Percentiles rank a stretch among this genome's conserved stretches.
These are phyloP conservation scores for Agrilus planipennis DNA, from an alignment of 1,140 invertebrate species.

Conservation along the genomic window DNA sequence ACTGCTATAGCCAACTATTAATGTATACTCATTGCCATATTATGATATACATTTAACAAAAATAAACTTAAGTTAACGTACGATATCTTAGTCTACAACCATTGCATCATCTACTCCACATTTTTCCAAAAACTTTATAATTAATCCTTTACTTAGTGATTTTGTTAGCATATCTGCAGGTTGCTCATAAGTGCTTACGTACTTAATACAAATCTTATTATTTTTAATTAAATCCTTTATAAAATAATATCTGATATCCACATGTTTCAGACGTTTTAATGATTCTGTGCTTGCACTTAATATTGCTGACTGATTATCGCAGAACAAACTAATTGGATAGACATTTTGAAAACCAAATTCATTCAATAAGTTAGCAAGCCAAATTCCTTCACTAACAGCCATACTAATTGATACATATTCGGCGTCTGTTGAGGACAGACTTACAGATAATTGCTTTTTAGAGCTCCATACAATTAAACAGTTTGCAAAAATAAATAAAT, in stretches of 20 bases:
- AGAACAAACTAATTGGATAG: not conserved
- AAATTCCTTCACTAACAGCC: not conserved
- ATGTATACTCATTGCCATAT: too few species aligned
- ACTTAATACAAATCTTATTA: too few species aligned
- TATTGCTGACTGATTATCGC: not conserved
- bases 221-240: too few species aligned
- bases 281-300: not conserved
- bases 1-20: too few species aligned
- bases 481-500: not conserved
- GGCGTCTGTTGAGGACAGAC: not conserved
- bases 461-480: not conserved
- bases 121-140: too few species aligned
- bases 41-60: too few species aligned
- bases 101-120: too few species aligned
- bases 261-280: not conserved
- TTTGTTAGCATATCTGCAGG: too few species aligned
- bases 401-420: not conserved
- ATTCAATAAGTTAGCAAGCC: not conserved
- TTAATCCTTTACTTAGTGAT: too few species aligned
- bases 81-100: too few species aligned
- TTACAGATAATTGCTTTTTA: not conserved
- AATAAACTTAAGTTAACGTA: too few species aligned
- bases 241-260: not conserved
- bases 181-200: too few species aligned
- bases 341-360: not conserved